Evolutionary conservation across 2,113 vertebrate genomes (phyloP).

Genomic region (Corydoras maculifer): DNA sequence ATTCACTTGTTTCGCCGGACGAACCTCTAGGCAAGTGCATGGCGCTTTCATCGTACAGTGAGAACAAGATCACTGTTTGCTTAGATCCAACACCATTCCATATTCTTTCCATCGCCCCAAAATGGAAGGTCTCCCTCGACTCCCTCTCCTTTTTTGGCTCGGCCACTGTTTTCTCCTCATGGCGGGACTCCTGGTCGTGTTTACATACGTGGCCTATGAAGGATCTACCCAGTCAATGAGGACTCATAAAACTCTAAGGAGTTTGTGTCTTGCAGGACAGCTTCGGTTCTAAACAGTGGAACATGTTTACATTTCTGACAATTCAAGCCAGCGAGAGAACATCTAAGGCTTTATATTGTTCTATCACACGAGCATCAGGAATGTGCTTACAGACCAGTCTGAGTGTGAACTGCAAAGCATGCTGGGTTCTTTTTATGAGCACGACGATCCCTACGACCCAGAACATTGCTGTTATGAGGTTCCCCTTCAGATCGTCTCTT

Average conservation of each 20-base stretch:
- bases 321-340: constrained; percentile 17
- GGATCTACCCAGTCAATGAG: constrained; percentile 48
- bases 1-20: no score
- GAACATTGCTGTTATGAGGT: no score
- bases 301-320: constrained; percentile 30
- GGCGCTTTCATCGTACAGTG: no score
- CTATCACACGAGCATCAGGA: constrained; percentile 27
- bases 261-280: background rate
- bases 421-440: constrained; percentile 1
- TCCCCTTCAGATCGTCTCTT: no score
- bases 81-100: no score
- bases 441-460: background rate
- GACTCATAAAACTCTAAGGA: constrained; percentile 16
- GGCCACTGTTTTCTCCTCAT: constrained; percentile 53
- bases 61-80: no score
- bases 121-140: constrained; percentile 15
- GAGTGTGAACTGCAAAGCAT: constrained; percentile 8
- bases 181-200: constrained; percentile 56
- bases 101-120: constrained; percentile 8
- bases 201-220: constrained; percentile 56
- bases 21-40: no score
- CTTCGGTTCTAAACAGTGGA: constrained; percentile 14
- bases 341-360: constrained; percentile 40
- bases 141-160: constrained; percentile 48
- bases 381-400: background rate